These are phyloP conservation scores for Grus americana DNA, from an alignment of 2,113 vertebrate genomes.

Conservation along the genomic window DNA sequence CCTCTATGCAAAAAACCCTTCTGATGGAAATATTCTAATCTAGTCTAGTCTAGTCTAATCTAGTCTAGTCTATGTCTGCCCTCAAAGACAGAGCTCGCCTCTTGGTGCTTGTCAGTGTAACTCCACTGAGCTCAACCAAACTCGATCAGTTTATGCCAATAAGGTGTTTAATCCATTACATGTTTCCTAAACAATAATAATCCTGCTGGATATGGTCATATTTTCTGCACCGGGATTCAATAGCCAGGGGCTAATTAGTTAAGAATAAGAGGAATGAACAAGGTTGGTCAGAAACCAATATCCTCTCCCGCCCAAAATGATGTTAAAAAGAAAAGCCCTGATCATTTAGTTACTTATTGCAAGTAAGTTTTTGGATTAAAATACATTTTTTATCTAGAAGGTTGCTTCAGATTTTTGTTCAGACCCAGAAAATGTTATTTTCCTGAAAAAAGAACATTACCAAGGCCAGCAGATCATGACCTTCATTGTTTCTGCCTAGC, in stretches of 20 bases:
- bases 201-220: background rate
- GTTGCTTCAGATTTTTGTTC: background rate
- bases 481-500: background rate
- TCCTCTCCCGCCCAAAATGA: background rate
- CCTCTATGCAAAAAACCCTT: background rate
- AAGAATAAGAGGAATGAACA: background rate
- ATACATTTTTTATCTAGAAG: background rate
- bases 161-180: background rate
- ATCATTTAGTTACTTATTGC: background rate
- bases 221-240: background rate
- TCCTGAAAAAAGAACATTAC: background rate
- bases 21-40: background rate
- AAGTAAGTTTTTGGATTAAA: background rate
- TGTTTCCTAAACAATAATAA: background rate
- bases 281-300: background rate
- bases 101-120: background rate
- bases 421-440: background rate
- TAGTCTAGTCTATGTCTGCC: background rate
- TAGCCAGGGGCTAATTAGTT: background rate
- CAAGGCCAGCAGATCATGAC: background rate
- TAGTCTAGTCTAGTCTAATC: background rate
- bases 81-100: background rate
- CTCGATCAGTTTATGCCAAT: accelerated
- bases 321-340: background rate
- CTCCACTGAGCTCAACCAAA: background rate